These are phyloP conservation scores for Laspeyria flexula DNA, from an alignment of 2,888 invertebrate species.

Conservation along the genomic window DNA sequence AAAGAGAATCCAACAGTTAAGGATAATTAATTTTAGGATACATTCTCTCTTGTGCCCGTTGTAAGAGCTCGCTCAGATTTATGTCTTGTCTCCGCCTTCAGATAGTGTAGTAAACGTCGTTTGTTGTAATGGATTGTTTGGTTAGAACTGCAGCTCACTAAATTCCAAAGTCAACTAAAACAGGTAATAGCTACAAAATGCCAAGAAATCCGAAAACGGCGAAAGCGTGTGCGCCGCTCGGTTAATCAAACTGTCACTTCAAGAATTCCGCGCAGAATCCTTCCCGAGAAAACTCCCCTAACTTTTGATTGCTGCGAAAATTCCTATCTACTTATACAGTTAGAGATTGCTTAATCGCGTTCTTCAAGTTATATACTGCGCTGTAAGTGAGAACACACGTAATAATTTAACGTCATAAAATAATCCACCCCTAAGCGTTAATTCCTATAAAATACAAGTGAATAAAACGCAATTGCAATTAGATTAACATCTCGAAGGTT, in stretches of 20 bases:
- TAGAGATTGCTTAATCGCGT: conserved; percentile 78
- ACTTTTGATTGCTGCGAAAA: conserved; percentile 83
- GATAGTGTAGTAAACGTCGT: conserved; percentile 23
- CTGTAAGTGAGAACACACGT: conserved; percentile 35
- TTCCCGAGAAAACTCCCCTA: conserved; percentile 80
- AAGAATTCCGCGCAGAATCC: conserved; percentile 84
- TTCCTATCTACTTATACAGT: conserved; percentile 76
- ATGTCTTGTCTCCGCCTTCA: conserved; percentile 25
- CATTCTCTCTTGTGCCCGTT: conserved; percentile 35
- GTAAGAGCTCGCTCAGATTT: conserved; percentile 28
- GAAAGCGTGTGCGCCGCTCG: conserved; percentile 81
- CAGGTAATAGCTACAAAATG: conserved; percentile 73
- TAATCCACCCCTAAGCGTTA: conserved; percentile 14
- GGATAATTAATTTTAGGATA: conserved; percentile 55
- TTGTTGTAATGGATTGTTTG: conserved; percentile 28
- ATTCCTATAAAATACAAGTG: conserved; percentile 35
- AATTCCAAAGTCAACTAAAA: conserved; percentile 65
- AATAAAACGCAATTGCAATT: conserved; percentile 58
- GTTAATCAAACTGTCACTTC: conserved; percentile 86
- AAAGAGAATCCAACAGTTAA: conserved; percentile 51
- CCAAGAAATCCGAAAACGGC: conserved; percentile 75
- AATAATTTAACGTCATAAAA: conserved; percentile 25
- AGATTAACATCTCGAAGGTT: conserved; percentile 63
- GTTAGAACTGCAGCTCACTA: conserved; percentile 44
- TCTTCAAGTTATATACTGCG: conserved; percentile 54